Evolutionary conservation across 2,888 invertebrate genomes (phyloP).

Genomic region (Capitulum mitella): DNA sequence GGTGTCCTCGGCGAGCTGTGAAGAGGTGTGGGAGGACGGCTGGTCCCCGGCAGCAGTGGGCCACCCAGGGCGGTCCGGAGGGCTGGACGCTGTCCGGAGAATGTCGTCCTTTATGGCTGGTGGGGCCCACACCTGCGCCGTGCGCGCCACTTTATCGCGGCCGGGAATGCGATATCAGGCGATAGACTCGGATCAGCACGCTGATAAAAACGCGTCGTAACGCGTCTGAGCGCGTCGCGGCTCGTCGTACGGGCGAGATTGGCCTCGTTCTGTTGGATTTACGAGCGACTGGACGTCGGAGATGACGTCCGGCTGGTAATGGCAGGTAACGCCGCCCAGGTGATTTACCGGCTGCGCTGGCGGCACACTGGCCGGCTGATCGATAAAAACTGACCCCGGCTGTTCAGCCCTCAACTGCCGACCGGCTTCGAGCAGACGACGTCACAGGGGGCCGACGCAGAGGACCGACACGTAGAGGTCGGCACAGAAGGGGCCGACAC

Average conservation of each 20-base stretch:
- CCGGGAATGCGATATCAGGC: slow-evolving; percentile 3
- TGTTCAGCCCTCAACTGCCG: too few relatives aligned
- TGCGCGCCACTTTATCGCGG: background rate
- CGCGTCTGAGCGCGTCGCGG: background rate
- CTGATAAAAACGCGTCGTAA: slow-evolving; percentile 6
- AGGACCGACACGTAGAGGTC: too few relatives aligned
- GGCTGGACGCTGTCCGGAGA: too few relatives aligned
- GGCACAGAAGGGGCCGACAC: too few relatives aligned
- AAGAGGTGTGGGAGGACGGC: too few relatives aligned
- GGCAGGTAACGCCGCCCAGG: background rate
- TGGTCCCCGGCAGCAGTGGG: too few relatives aligned
- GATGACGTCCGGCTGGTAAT: background rate
- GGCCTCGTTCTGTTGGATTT: background rate
- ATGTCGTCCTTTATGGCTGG: too few relatives aligned
- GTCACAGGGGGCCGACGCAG: too few relatives aligned
- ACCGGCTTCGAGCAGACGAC: too few relatives aligned
- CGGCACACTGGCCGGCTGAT: background rate
- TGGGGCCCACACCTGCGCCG: background rate
- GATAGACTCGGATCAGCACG: background rate
- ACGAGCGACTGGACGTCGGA: background rate
- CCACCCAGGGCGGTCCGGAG: too few relatives aligned
- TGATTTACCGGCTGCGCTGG: background rate
- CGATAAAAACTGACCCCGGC: background rate
- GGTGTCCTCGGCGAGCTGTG: too few relatives aligned
- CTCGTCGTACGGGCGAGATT: background rate